Evolutionary conservation across 2,797 vertebrate species (phyloP), one percentile per base, ranked within the genome.

Genomic region (Atherinosoma microstoma): DNA sequence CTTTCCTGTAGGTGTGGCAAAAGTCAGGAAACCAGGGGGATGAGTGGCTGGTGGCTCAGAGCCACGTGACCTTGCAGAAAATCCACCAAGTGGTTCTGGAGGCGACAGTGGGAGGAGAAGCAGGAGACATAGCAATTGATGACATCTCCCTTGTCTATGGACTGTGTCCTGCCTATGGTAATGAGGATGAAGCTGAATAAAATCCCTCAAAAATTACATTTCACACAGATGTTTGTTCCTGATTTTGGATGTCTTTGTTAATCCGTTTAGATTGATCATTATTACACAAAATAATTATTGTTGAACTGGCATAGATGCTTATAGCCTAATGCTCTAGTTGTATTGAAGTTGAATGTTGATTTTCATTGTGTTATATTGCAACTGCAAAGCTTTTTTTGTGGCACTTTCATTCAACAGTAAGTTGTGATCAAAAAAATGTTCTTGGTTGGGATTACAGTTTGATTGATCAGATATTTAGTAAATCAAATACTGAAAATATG

Each of bases 1-100:
- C 85, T 83, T 92, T 93, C 82, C 88, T 87, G 70, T 84, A 95
- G 95, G 88, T 94, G 74, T 95, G 94, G 95, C 91, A 94, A 85
- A 93, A 90, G 71, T 79, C 74, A 56, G 91, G 92, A 67, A 90
- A 90, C 71, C 93, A 93, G 56, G 89, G 80, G 24, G 89, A 93
- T 36, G 82, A 92, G 79, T 95, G 94, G 94, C 88, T 67, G 77
- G 67, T 75, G 75, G 84, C 76, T 59, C 93, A 89, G 70, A 91
- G 53, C 35, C 92, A 94, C 27, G 89, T 95, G 80, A 93, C 68
- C 45, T 3, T 84, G 53, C 85, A 86, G 68, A 58, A 79, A 34
- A 89, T 94, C 66, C 94, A 94, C 78, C 94, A 92, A 84, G 87
- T 95, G 63, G 75, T 93, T 56, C 60, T 95, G 69, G 94, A 94